phyloP scores from a whole-genome alignment of 1,140 invertebrate genomes.

The Papilio dardanus region DNA sequence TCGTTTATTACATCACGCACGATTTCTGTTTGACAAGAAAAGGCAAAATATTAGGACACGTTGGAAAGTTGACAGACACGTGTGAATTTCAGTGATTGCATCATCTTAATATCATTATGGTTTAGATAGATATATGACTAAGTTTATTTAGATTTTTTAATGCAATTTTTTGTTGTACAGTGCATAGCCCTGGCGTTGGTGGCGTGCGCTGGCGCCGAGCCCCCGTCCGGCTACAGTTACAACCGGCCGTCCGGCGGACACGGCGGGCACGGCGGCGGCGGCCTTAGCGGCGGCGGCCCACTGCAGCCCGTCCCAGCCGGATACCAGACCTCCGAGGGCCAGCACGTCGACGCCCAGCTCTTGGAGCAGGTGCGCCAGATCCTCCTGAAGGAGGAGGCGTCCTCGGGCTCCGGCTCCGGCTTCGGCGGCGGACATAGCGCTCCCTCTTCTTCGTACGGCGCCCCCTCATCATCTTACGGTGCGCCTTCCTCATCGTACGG shows the following conservation, averaged over 20 bases:
- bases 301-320: constrained; percentile 87
- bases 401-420: constrained; percentile 75
- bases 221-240: constrained; percentile 80
- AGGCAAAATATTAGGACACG: constrained; percentile 27
- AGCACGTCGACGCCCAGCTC: constrained; percentile 87
- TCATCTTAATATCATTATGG: neutral
- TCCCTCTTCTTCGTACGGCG: constrained; percentile 85
- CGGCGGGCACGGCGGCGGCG: constrained; percentile 76
- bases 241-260: constrained; percentile 72
- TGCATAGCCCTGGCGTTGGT: constrained; percentile 81
- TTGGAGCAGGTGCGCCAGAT: constrained; percentile 90
- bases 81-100: constrained; percentile 32
- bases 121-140: neutral
- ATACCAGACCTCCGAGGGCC: constrained; percentile 87
- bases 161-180: constrained; percentile 54
- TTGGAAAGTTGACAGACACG: constrained; percentile 29
- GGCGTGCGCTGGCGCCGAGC: constrained; percentile 71
- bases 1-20: constrained; percentile 8
- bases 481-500: constrained; percentile 84
- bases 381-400: constrained; percentile 87
- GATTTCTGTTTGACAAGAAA: constrained; percentile 24
- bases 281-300: constrained; percentile 73
- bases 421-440: constrained; percentile 77
- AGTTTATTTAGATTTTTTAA: neutral
- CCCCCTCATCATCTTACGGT: constrained; percentile 85